A percentile compares a stretch with the other conserved stretches of the same genome.
phyloP scores from a whole-genome alignment of 2,113 vertebrate genomes.

The Stomatorhinus ivindoensis region DNA sequence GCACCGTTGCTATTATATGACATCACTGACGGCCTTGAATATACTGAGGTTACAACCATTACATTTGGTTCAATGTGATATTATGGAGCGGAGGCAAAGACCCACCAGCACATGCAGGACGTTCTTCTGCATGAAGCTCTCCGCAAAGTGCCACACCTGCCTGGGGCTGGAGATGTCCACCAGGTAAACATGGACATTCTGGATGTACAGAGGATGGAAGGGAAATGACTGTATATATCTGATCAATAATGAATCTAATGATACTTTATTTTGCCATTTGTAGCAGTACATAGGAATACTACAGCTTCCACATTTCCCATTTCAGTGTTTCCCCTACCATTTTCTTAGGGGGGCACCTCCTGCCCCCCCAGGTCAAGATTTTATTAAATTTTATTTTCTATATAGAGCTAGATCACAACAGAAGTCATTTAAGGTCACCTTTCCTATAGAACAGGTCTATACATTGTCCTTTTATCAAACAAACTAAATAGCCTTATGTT shows the following conservation, averaged over 20 bases:
- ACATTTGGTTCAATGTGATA: background rate
- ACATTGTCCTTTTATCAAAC: too few relatives aligned
- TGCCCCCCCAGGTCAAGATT: too few relatives aligned
- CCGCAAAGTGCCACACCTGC: conserved; percentile 71
- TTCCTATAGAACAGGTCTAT: too few relatives aligned
- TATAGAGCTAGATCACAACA: too few relatives aligned
- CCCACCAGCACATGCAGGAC: conserved; percentile 66
- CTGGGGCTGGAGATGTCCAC: conserved; percentile 68
- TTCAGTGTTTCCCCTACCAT: too few relatives aligned
- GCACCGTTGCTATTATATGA: too few relatives aligned
- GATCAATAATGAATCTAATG: background rate
- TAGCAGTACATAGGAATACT: background rate
- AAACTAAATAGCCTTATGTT: too few relatives aligned
- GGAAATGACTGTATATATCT: background rate
- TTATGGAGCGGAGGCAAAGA: background rate
- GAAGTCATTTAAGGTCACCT: too few relatives aligned
- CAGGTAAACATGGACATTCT: conserved; percentile 71
- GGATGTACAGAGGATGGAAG: conserved; percentile 15
- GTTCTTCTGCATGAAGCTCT: conserved; percentile 62
- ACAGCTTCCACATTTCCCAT: too few relatives aligned
- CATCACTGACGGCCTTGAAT: background rate
- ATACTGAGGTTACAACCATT: background rate
- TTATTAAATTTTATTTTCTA: too few relatives aligned
- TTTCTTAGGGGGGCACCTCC: too few relatives aligned
- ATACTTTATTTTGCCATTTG: background rate